A percentile compares a stretch with the other conserved stretches of the same genome.
phyloP scores from a whole-genome alignment of 2,797 vertebrate species.

The Diplodus puntazzo region DNA sequence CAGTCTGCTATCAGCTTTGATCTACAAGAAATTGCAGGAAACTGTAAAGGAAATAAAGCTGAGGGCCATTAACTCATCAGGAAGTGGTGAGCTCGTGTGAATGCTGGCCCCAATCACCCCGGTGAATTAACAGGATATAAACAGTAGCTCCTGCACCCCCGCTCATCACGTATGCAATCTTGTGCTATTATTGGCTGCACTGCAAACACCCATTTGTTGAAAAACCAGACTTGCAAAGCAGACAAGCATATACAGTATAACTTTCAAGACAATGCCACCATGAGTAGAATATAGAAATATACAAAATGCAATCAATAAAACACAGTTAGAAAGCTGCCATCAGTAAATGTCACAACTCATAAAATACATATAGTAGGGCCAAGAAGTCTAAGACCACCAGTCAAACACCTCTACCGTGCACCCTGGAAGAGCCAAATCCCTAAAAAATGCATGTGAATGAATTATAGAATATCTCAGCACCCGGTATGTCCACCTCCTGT shows the following conservation, averaged over 20 bases:
- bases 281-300: no score
- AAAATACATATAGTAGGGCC: no score
- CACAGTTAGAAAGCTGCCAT: no score
- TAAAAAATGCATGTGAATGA: no score
- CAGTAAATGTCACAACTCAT: no score
- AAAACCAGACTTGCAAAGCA: neutral
- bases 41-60: constrained; percentile 75
- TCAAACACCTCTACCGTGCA: no score
- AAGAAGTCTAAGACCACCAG: no score
- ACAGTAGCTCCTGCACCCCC: constrained; percentile 30
- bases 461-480: no score
- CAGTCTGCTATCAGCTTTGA: constrained; percentile 71
- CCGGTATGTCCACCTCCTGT: no score
- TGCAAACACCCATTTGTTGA: constrained; percentile 18
- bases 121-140: constrained; percentile 58
- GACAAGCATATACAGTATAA: neutral
- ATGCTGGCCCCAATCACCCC: constrained; percentile 28
- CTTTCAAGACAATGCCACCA: neutral
- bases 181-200: constrained; percentile 5
- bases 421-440: no score
- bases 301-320: no score
- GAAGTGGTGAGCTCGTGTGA: constrained; percentile 71
- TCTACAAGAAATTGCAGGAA: constrained; percentile 79
- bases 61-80: constrained; percentile 76
- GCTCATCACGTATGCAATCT: constrained; percentile 18